phyloP scores from a whole-genome alignment of 2,797 vertebrate species.

The Salmo trutta region DNA sequence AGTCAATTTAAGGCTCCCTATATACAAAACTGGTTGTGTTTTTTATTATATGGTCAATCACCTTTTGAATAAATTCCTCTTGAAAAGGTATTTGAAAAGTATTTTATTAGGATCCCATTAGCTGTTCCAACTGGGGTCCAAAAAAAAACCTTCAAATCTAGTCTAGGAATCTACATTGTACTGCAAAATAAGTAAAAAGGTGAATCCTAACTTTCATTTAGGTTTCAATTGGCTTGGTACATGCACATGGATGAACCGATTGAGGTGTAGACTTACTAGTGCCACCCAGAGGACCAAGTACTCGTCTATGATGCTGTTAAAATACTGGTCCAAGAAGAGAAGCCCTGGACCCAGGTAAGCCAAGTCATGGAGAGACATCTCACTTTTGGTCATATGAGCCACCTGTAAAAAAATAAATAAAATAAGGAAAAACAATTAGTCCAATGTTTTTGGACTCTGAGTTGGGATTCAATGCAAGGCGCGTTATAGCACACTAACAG shows the following conservation, averaged over 20 bases:
- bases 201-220: too few species aligned
- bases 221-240: too few species aligned
- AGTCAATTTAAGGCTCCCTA: background rate
- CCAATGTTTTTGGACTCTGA: too few species aligned
- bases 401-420: conserved; percentile 66
- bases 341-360: conserved; percentile 84
- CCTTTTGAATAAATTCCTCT: too few species aligned
- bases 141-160: background rate
- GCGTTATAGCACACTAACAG: too few species aligned
- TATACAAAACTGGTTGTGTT: background rate
- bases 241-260: too few species aligned
- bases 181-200: background rate
- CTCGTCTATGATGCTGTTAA: conserved; percentile 85
- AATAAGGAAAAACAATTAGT: background rate
- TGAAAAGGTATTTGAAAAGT: too few species aligned
- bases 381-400: conserved; percentile 89
- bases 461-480: too few species aligned
- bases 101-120: too few species aligned
- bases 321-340: conserved; percentile 84
- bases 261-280: conserved; percentile 72
- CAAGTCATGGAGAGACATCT: conserved; percentile 84
- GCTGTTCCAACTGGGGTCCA: too few species aligned
- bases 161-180: background rate
- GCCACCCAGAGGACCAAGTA: conserved; percentile 86
- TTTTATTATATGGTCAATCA: too few species aligned